These are phyloP conservation scores for Bemisia tabaci DNA, from an alignment of 1,140 invertebrate species.

Conservation along the genomic window DNA sequence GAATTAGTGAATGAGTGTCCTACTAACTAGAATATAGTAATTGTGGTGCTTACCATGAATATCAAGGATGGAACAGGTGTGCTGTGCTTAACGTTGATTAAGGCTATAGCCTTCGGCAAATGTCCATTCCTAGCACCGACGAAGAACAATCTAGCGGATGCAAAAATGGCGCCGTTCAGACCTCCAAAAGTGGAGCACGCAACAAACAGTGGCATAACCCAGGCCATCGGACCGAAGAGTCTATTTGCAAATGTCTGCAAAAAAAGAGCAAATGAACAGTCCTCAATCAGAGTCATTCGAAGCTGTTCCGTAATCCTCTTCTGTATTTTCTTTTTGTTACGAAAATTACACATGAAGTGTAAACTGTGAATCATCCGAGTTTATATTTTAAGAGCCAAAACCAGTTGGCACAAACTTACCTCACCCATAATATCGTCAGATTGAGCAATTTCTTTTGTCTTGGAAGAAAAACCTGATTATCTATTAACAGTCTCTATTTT, in stretches of 20 bases:
- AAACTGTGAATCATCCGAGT: too few species aligned
- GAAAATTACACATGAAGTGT: neutral
- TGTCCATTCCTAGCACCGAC: slow-evolving; percentile 84
- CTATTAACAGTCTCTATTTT: too few species aligned
- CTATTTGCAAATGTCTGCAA: slow-evolving; percentile 64
- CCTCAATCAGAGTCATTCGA: neutral
- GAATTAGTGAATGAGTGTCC: too few species aligned
- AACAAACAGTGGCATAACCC: slow-evolving; percentile 79
- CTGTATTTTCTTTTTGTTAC: neutral
- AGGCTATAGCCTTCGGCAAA: slow-evolving; percentile 69
- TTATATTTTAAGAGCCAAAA: too few species aligned
- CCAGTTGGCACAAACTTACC: too few species aligned
- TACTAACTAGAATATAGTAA: too few species aligned
- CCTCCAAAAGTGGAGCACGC: slow-evolving; percentile 78
- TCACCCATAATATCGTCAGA: too few species aligned
- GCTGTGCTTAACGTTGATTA: slow-evolving; percentile 68
- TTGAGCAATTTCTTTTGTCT: too few species aligned
- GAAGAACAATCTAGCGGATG: slow-evolving; percentile 75
- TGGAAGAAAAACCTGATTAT: too few species aligned
- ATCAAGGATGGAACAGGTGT: slow-evolving; percentile 85
- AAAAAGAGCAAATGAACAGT: too few species aligned
- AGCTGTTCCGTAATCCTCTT: neutral
- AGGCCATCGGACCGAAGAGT: slow-evolving; percentile 59
- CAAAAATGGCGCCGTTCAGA: slow-evolving; percentile 76
- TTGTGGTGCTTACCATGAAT: slow-evolving; percentile 72